Base-by-base conservation (phyloP, 2,888 invertebrate genomes). In the Volucella zonaria region DNA sequence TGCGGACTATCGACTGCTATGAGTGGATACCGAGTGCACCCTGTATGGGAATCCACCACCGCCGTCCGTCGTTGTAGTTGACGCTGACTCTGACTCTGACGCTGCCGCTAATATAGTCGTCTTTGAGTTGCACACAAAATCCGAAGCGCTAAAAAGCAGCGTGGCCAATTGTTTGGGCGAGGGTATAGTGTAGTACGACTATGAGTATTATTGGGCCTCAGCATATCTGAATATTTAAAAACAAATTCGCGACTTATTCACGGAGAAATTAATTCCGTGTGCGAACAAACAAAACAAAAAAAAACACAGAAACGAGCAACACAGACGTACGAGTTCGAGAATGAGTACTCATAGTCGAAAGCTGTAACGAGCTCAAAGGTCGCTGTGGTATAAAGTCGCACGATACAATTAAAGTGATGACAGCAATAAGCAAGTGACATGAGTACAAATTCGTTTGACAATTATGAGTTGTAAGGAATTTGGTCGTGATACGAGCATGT, bases 161-260 rank as follows among this genome's bases (percentile, higher is more conserved):
- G 47, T 62, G 12, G 56, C 67, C 78, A 78, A 77, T 82, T 77
- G 51, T 38, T 68, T 67, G 31, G 49, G 62, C n/a, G 49, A 14
- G 42, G 47, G 49, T n/a, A 40, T 38, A 52, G 40, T 71, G 59
- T 73, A 31, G 31, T 31, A 31, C 42, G 43, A 43, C 15, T 8
- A 23, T 54, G 23, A 8, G 12, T 40, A 18, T 47, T 51, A 61
- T 51, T 54, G 45, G 70, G 58, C 45, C 47, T 66, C 76, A 76
- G 61, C 66, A 71, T 70, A 71, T 76, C 66, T 82, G 77, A 76
- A 82, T 76, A 81, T 81, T 81, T 70, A 75, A 68, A 75, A 49
- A 80, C 54, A 40, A 75, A 80, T 75, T 80, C 68, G 31, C 31
- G 40, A 80, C 49, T 80, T 80, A 64, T 81, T 81, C 70, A 76